Conservation (phyloP, 2,797 vertebrate species). For the Pteronotus mesoamericanus region DNA sequence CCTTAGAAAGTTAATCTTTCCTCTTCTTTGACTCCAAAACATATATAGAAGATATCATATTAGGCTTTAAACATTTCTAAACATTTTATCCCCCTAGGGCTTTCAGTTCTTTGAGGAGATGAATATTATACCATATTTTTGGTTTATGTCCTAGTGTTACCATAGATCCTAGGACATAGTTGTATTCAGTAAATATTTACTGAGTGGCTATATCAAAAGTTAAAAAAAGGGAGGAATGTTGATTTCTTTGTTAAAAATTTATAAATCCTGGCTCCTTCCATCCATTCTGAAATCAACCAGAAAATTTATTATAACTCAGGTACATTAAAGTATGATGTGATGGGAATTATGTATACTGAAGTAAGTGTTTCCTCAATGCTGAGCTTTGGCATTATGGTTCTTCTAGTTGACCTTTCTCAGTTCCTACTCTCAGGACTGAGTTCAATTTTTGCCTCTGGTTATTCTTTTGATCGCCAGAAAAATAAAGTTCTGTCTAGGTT, state of each 20-base stretch:
- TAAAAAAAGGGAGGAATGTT: not conserved
- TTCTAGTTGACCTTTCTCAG: not conserved
- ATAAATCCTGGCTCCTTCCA: not conserved
- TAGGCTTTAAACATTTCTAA: not conserved
- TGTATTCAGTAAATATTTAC: conserved; percentile 2
- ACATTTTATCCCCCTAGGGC: not conserved
- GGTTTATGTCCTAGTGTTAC: not conserved
- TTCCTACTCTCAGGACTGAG: not conserved
- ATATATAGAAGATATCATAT: not conserved
- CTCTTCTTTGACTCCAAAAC: not conserved
- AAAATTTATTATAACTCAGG: not conserved
- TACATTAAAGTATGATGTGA: not conserved
- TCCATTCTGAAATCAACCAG: not conserved
- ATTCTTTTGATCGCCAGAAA: not conserved
- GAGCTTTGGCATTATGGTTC: not conserved
- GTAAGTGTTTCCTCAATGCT: not conserved
- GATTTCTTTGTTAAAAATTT: not conserved
- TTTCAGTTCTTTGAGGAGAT: not conserved
- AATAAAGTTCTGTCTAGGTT: not conserved
- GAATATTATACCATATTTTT: not conserved
- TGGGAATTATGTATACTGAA: not conserved
- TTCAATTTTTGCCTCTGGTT: not conserved
- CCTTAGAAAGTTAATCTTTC: not conserved
- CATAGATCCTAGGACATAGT: not conserved
- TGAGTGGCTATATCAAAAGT: not conserved